Conservation (phyloP, 2,797 vertebrate species). For the Anguilla megastoma region DNA sequence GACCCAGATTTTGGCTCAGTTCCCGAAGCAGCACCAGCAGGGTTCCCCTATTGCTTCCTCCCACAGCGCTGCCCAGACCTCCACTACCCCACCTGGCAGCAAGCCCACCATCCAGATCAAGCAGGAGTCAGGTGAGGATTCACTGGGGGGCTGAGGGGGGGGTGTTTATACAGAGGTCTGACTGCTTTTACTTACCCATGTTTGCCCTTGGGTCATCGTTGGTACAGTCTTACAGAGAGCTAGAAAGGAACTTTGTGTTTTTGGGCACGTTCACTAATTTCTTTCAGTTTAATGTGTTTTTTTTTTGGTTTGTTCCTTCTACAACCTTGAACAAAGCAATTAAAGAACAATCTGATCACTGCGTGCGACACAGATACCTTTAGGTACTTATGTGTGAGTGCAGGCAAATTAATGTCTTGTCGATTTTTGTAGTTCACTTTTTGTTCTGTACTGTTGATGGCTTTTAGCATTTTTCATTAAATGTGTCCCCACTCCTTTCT, state of each 20-base stretch:
- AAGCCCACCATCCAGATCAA: constrained; percentile 99
- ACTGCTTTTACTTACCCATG: not conserved
- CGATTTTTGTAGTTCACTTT: not conserved
- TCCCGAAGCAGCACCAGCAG: constrained; percentile 87
- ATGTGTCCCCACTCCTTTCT: not conserved
- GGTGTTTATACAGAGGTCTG: not conserved
- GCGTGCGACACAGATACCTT: not conserved
- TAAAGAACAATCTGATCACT: not conserved
- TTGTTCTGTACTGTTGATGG: not conserved
- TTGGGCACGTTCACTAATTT: too few relatives aligned
- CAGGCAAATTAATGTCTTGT: not conserved
- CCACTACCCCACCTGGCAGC: constrained; percentile 72
- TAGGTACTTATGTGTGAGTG: not conserved
- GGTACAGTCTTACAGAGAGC: not conserved
- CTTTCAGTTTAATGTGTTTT: too few relatives aligned
- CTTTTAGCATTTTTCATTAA: not conserved
- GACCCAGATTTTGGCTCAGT: constrained; percentile 91
- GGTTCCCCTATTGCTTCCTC: constrained; percentile 68
- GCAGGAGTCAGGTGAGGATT: constrained; percentile 89
- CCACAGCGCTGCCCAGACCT: constrained; percentile 62
- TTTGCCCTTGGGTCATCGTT: not conserved
- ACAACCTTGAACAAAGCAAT: not conserved
- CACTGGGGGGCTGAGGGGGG: not conserved
- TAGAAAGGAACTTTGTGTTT: not conserved
- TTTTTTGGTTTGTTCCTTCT: too few relatives aligned